A percentile compares a stretch with the other conserved stretches of the same genome.
Evolutionary conservation across 1,140 invertebrate genomes (phyloP).

Genomic region (Lethrus apterus): DNA sequence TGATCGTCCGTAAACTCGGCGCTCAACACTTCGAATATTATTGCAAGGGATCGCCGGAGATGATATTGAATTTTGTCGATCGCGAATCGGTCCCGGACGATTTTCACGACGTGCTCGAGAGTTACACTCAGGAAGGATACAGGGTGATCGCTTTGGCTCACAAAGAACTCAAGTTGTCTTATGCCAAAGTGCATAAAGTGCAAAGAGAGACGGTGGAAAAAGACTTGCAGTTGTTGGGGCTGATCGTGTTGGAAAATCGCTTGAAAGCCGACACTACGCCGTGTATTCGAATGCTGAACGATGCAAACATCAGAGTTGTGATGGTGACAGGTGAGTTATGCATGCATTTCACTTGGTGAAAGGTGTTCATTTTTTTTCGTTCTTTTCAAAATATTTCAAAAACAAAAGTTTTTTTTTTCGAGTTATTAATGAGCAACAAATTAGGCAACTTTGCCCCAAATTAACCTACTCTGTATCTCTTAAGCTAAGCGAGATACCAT

Average conservation of each 20-base stretch:
- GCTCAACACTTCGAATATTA: conserved; percentile 69
- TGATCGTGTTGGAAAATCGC: conserved; percentile 89
- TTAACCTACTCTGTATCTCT: too few relatives aligned
- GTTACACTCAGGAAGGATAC: conserved; percentile 81
- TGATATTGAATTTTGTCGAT: conserved; percentile 56
- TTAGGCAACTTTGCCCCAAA: too few relatives aligned
- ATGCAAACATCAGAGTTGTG: conserved; percentile 82
- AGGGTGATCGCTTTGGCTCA: conserved; percentile 80
- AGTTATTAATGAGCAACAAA: too few relatives aligned
- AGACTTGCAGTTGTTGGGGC: conserved; percentile 78
- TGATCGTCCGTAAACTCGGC: conserved; percentile 68
- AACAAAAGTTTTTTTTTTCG: too few relatives aligned
- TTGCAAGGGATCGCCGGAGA: conserved; percentile 93
- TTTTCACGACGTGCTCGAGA: conserved; percentile 61
- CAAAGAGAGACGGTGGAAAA: conserved; percentile 70
- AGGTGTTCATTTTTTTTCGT: too few relatives aligned
- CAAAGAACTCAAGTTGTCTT: conserved; percentile 52
- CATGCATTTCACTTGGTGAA: too few relatives aligned
- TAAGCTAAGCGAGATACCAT: too few relatives aligned
- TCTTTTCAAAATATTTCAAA: too few relatives aligned
- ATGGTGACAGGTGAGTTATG: conserved; percentile 91
- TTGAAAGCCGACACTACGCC: conserved; percentile 78
- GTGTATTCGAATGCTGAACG: conserved; percentile 70
- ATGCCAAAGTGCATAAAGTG: conserved; percentile 60
- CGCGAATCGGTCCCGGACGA: conserved; percentile 57